Percentiles rank a stretch among this genome's conserved stretches.
phyloP scores from a whole-genome alignment of 2,888 invertebrate species.

The Sinotaia quadrata region DNA sequence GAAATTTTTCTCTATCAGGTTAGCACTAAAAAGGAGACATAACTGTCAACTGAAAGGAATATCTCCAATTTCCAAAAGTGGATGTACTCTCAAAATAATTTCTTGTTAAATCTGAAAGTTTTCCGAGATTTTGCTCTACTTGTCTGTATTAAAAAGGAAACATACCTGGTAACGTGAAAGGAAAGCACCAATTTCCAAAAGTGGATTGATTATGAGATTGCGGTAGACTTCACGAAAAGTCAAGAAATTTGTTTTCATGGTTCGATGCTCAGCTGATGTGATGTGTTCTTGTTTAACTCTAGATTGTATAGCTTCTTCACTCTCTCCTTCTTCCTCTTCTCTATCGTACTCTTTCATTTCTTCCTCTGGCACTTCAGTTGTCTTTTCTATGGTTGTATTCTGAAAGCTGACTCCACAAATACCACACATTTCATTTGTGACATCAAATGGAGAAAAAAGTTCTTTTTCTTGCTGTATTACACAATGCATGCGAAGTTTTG shows the following conservation, averaged over 20 bases:
- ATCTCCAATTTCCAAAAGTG: no score
- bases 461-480: constrained; percentile 1
- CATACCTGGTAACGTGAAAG: constrained; percentile 12
- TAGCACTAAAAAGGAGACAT: no score
- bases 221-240: constrained; percentile 11
- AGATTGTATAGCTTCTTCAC: background rate
- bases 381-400: background rate
- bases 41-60: no score
- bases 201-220: background rate
- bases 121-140: no score
- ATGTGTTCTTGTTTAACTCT: constrained; percentile 7
- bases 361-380: background rate
- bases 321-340: constrained; percentile 10
- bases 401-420: constrained; percentile 19
- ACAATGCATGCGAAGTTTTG: background rate
- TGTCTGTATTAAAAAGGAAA: no score
- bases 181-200: constrained; percentile 11
- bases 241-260: background rate
- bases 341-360: background rate
- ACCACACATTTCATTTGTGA: constrained; percentile 21
- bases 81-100: no score
- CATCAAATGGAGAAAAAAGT: constrained; percentile 5
- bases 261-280: background rate
- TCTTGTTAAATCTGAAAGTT: no score
- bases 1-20: no score